These are phyloP conservation scores for Chloroclysta siterata DNA, from an alignment of 2,888 invertebrate species.

Conservation along the genomic window DNA sequence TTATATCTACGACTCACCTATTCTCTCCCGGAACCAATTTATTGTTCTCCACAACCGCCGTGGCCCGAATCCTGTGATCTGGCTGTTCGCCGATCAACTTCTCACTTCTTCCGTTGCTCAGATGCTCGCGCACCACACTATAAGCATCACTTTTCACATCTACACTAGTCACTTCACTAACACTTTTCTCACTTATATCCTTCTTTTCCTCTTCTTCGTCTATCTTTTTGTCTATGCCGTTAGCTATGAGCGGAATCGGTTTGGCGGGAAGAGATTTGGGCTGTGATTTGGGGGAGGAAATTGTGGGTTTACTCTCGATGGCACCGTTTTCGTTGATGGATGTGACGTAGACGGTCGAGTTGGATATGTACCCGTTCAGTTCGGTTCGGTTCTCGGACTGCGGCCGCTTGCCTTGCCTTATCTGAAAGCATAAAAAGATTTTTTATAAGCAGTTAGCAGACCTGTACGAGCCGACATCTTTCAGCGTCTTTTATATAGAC, in stretches of 20 bases:
- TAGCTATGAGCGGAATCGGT: constrained; percentile 76
- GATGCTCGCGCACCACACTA: constrained; percentile 74
- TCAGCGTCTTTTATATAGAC: no score
- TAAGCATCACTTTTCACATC: constrained; percentile 77
- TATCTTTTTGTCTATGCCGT: constrained; percentile 67
- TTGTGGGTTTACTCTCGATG: constrained; percentile 77
- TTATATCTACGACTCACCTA: constrained; percentile 72
- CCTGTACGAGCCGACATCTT: no score
- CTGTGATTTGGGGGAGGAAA: constrained; percentile 77
- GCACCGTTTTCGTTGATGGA: constrained; percentile 86
- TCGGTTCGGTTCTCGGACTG: constrained; percentile 84
- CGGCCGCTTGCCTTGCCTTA: constrained; percentile 86
- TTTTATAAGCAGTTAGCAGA: not conserved
- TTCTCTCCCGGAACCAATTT: constrained; percentile 84
- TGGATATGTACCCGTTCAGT: constrained; percentile 92
- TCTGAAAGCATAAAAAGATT: constrained; percentile 80
- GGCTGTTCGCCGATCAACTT: constrained; percentile 88
- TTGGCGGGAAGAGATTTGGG: constrained; percentile 78
- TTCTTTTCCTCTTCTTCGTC: constrained; percentile 65
- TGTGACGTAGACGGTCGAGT: constrained; percentile 93
- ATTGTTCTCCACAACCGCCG: constrained; percentile 86
- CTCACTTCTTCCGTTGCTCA: constrained; percentile 89
- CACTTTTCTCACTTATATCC: constrained; percentile 76
- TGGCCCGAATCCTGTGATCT: constrained; percentile 86
- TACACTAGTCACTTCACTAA: constrained; percentile 72